A percentile compares a stretch with the other conserved stretches of the same genome.
phyloP scores from a whole-genome alignment of 1,140 invertebrate species.

The Polypedilum vanderplanki region DNA sequence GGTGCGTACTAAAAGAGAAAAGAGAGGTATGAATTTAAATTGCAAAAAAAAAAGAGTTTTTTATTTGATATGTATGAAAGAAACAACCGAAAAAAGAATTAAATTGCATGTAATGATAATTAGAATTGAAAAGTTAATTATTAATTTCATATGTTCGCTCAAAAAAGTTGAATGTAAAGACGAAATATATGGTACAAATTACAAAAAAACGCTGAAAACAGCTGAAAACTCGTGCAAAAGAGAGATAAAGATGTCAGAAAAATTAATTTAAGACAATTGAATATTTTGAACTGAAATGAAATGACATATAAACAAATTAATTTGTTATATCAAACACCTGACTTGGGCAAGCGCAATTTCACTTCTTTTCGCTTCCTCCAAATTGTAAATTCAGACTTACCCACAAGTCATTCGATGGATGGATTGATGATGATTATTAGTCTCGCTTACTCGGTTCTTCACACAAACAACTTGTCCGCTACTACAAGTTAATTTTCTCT shows the following conservation, averaged over 20 bases:
- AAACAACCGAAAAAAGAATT: not conserved
- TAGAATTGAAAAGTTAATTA: slow-evolving; percentile 19
- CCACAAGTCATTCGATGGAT: not conserved
- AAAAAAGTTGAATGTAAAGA: not conserved
- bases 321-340: not conserved
- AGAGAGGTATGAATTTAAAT: not conserved
- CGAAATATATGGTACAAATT: not conserved
- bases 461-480: not conserved
- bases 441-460: not conserved
- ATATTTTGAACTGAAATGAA: too few species aligned
- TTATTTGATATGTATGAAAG: not conserved
- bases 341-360: not conserved
- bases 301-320: too few species aligned
- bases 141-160: not conserved
- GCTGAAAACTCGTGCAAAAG: not conserved
- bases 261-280: too few species aligned
- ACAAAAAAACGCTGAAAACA: not conserved
- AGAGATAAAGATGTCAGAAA: not conserved
- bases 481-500: slow-evolving; percentile 23
- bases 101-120: not conserved
- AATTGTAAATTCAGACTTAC: too few species aligned
- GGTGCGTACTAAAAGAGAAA: not conserved
- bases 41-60: not conserved
- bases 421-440: not conserved
- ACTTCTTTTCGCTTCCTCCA: too few species aligned